Conservation (phyloP, 2,888 invertebrate genomes). For the Panzeria rudis region DNA sequence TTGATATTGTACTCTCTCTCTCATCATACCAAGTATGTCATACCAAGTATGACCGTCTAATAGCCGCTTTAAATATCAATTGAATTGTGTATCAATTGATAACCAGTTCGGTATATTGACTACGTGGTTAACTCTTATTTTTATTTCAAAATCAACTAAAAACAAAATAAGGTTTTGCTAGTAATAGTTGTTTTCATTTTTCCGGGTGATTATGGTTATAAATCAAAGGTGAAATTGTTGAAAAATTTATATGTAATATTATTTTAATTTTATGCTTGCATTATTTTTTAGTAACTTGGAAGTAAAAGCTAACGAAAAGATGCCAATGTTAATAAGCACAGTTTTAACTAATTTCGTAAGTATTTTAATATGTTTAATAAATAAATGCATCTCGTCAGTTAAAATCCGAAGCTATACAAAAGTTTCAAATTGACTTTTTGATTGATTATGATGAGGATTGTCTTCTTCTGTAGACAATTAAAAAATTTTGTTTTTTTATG, state of each 20-base stretch:
- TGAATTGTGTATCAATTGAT: constrained; percentile 87
- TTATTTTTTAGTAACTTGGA: constrained; percentile 43
- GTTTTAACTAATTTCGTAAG: constrained; percentile 65
- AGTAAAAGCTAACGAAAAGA: constrained; percentile 40
- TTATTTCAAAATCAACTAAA: not conserved
- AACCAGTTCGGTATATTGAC: constrained; percentile 55
- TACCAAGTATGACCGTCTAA: no score
- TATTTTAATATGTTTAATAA: constrained; percentile 7
- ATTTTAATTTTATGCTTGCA: constrained; percentile 15
- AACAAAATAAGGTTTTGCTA: not conserved
- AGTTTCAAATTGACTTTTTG: no score
- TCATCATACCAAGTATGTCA: no score
- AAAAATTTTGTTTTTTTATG: no score
- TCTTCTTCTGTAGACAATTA: no score
- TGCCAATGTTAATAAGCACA: constrained; percentile 50
- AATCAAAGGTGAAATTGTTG: constrained; percentile 61
- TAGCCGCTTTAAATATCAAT: no score
- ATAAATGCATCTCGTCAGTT: not conserved
- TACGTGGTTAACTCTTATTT: constrained; percentile 65
- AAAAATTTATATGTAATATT: not conserved
- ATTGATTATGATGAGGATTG: no score
- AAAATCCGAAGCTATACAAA: no score
- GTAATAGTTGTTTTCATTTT: constrained; percentile 13
- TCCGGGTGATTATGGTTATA: constrained; percentile 45
- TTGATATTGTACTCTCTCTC: no score